phyloP scores from a whole-genome alignment of 2,888 invertebrate species.

The Harpalus rubripes region DNA sequence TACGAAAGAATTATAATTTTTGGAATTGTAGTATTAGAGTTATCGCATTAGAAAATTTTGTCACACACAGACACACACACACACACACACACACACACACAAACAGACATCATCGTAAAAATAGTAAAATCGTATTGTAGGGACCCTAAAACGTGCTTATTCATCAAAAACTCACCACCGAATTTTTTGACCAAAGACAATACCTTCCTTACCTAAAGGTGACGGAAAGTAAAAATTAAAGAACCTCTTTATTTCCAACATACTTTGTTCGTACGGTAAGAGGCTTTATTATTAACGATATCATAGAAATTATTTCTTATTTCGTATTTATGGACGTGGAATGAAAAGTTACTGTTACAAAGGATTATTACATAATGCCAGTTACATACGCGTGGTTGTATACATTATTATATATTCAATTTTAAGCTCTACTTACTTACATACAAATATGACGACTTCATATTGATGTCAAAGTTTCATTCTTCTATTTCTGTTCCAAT shows the following conservation, averaged over 20 bases:
- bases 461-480: not conserved
- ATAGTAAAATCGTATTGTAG: too few species aligned
- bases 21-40: too few species aligned
- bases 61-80: too few species aligned
- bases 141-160: too few species aligned
- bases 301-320: not conserved
- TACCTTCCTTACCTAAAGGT: too few species aligned
- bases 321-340: not conserved
- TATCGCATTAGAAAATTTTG: too few species aligned
- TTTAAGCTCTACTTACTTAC: not conserved
- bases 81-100: too few species aligned
- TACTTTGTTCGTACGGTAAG: not conserved
- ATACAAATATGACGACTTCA: not conserved
- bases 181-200: too few species aligned
- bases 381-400: not conserved
- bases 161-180: too few species aligned
- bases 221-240: not conserved
- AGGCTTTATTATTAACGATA: not conserved
- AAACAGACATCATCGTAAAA: too few species aligned
- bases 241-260: not conserved
- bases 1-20: too few species aligned
- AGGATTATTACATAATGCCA: not conserved
- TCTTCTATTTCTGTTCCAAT: not conserved
- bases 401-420: not conserved
- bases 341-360: not conserved